A percentile compares a stretch with the other conserved stretches of the same genome.
These are phyloP conservation scores for Aphrophora alni DNA, from an alignment of 2,888 invertebrate species.

Conservation along the genomic window DNA sequence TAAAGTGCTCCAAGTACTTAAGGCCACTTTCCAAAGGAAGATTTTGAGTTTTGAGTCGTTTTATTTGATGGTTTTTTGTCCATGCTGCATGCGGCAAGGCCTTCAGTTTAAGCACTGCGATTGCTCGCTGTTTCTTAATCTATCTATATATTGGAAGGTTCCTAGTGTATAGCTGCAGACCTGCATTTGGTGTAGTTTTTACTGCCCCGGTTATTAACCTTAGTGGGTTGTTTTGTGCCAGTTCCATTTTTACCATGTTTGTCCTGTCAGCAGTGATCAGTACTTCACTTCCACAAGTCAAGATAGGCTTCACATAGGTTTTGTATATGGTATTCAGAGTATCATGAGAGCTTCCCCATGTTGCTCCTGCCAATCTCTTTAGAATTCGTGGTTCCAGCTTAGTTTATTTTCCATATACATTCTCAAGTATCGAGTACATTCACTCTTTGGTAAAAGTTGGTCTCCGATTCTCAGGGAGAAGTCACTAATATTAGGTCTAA, in stretches of 20 bases:
- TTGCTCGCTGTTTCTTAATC: background rate
- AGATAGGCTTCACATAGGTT: background rate
- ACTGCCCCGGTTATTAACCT: background rate
- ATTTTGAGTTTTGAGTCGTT: background rate
- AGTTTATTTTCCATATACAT: background rate
- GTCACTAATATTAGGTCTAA: background rate
- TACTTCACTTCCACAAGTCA: background rate
- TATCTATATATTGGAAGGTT: background rate
- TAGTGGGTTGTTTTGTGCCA: background rate
- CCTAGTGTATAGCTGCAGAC: background rate
- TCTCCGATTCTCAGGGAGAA: background rate
- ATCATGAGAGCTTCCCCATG: background rate
- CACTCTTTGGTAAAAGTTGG: background rate
- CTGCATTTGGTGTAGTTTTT: background rate
- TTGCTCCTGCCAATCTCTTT: background rate
- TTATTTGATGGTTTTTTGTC: background rate
- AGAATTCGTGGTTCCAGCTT: background rate
- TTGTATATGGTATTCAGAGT: background rate
- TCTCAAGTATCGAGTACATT: background rate
- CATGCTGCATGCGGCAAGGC: background rate
- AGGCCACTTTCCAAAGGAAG: background rate
- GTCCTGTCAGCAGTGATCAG: background rate
- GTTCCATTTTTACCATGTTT: background rate
- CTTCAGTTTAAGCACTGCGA: background rate
- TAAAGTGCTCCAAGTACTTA: background rate